Evolutionary conservation across 2,113 vertebrate genomes (phyloP).

Genomic region (Plecotus auritus): DNA sequence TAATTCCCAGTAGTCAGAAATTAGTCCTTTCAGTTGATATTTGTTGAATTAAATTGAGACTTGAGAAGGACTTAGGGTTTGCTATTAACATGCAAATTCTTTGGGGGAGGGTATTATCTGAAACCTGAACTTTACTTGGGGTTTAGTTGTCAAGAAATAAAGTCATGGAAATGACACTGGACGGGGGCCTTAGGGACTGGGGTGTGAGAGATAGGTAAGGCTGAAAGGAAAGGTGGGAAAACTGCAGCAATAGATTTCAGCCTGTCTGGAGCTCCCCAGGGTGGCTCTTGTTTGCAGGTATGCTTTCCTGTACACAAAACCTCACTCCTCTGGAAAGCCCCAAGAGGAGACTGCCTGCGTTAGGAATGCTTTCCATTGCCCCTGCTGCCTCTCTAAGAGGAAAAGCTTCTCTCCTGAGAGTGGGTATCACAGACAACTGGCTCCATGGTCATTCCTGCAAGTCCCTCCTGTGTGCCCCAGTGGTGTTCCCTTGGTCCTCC

Average conservation of each 20-base stretch:
- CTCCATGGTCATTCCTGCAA: not conserved
- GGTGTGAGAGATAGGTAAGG: not conserved
- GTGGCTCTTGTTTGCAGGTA: not conserved
- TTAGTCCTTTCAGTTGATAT: not conserved
- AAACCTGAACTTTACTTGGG: not conserved
- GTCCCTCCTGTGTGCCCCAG: not conserved
- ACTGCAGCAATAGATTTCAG: not conserved
- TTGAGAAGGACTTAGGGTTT: not conserved
- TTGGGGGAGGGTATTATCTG: not conserved
- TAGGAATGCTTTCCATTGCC: not conserved
- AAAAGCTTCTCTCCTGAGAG: slow-evolving; percentile 16
- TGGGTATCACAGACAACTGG: slow-evolving; percentile 52
- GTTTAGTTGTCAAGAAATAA: not conserved
- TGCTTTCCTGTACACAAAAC: not conserved
- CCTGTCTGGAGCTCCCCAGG: not conserved
- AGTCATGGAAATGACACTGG: not conserved
- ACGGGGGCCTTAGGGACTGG: not conserved
- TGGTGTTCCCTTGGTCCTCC: not conserved
- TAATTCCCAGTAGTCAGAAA: not conserved
- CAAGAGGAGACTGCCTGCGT: not conserved
- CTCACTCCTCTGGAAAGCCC: not conserved
- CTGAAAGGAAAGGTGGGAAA: not conserved
- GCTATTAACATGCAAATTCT: not conserved
- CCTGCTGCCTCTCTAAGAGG: not conserved
- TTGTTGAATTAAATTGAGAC: not conserved